Conservation (phyloP, 2,888 invertebrate genomes). For the Latheticus oryzae region DNA sequence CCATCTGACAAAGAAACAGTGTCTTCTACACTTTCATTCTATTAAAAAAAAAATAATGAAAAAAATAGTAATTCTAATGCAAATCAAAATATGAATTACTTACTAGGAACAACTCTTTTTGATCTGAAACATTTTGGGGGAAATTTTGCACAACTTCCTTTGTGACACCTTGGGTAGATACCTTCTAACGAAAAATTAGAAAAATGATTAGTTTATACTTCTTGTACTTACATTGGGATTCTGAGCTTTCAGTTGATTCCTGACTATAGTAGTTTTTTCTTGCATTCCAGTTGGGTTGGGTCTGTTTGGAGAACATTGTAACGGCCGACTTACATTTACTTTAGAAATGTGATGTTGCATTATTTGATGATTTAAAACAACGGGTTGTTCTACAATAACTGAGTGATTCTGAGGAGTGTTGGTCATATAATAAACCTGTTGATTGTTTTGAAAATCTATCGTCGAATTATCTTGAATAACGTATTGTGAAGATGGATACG, state of each 20-base stretch:
- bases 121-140: slow-evolving; percentile 4
- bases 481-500: slow-evolving; percentile 55
- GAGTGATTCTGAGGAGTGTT: slow-evolving; percentile 41
- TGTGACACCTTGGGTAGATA: slow-evolving; percentile 1
- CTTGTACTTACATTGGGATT: too few relatives aligned
- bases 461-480: slow-evolving; percentile 41
- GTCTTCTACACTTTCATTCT: slow-evolving; percentile 41
- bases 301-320: slow-evolving; percentile 7
- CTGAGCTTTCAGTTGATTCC: slow-evolving; percentile 14
- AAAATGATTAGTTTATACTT: too few relatives aligned
- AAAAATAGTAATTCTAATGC: too few relatives aligned
- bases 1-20: slow-evolving; percentile 54
- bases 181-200: slow-evolving; percentile 17
- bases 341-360: slow-evolving; percentile 29
- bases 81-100: too few relatives aligned
- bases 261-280: slow-evolving; percentile 11
- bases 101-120: too few relatives aligned
- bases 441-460: slow-evolving; percentile 42
- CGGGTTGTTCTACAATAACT: slow-evolving; percentile 50
- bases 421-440: slow-evolving; percentile 57
- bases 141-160: slow-evolving; percentile 3
- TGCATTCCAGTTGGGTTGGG: slow-evolving; percentile 6
- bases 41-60: too few relatives aligned
- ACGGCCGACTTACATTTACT: neutral
- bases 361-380: slow-evolving; percentile 58